A percentile compares a stretch with the other conserved stretches of the same genome.
These are phyloP conservation scores for Eupithecia tripunctaria DNA, from an alignment of 2,888 invertebrate genomes.

Conservation along the genomic window DNA sequence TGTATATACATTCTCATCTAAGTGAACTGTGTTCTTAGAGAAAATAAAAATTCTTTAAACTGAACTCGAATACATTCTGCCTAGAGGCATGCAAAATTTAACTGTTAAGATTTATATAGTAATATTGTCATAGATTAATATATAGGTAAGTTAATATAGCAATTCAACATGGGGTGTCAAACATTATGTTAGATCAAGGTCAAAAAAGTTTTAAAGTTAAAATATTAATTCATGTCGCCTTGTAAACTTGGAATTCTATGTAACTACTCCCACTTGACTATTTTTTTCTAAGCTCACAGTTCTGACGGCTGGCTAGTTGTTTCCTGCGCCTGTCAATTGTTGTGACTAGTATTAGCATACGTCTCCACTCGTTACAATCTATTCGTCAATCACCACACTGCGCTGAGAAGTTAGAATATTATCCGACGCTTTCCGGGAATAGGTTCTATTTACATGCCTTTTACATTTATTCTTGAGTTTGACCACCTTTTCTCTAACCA, in stretches of 20 bases:
- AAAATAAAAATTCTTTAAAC: too few species aligned
- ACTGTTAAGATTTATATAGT: too few species aligned
- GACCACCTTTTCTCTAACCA: neutral
- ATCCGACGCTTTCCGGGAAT: slow-evolving; percentile 37
- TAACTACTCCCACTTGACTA: neutral
- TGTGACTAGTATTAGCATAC: slow-evolving; percentile 41
- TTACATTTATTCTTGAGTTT: neutral
- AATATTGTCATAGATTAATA: too few species aligned
- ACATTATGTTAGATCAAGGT: too few species aligned
- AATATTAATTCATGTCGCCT: neutral
- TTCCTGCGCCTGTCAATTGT: slow-evolving; percentile 37
- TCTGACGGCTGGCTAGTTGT: slow-evolving; percentile 2
- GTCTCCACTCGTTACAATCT: slow-evolving; percentile 39
- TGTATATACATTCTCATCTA: too few species aligned
- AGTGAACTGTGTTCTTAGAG: too few species aligned
- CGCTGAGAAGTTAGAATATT: slow-evolving; percentile 24
- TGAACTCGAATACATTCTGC: too few species aligned
- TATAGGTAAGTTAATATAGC: too few species aligned
- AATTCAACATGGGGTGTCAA: too few species aligned
- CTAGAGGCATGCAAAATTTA: too few species aligned
- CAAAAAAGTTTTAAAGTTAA: too few species aligned
- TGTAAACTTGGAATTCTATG: neutral
- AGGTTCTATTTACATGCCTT: slow-evolving; percentile 18
- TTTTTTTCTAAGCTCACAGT: slow-evolving; percentile 7
- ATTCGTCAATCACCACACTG: slow-evolving; percentile 35